Conservation (phyloP, 2,888 invertebrate species). For the Apamea crenata region DNA sequence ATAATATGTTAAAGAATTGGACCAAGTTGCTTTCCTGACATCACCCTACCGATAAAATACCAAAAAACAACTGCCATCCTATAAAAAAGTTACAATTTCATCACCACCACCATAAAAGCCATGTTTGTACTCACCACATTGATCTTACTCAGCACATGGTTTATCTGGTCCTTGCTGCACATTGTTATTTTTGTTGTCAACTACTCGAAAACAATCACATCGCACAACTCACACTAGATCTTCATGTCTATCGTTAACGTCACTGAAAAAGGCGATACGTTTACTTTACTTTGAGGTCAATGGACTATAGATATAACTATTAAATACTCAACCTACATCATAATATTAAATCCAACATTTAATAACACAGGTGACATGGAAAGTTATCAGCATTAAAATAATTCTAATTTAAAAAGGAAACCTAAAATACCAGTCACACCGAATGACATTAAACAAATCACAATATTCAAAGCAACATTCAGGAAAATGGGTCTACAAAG, state of each 20-base stretch:
- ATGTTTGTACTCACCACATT: conserved; percentile 91
- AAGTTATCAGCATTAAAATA: conserved; percentile 15
- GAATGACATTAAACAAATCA: conserved; percentile 26
- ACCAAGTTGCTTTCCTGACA: too few species aligned
- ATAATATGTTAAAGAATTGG: too few species aligned
- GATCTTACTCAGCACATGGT: conserved; percentile 93
- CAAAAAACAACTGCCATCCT: background rate
- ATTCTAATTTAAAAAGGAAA: conserved; percentile 18
- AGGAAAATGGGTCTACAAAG: conserved; percentile 32
- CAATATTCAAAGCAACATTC: conserved; percentile 30
- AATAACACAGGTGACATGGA: background rate
- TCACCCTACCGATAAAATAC: too few species aligned
- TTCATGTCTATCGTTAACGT: conserved; percentile 64
- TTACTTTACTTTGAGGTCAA: conserved; percentile 71
- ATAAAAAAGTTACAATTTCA: background rate
- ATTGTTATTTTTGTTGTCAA: conserved; percentile 76
- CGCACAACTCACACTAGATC: conserved; percentile 71
- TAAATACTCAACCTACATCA: background rate
- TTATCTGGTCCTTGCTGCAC: conserved; percentile 93
- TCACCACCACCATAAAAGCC: background rate
- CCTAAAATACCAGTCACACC: conserved; percentile 22
- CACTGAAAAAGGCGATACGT: conserved; percentile 50
- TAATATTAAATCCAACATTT: background rate
- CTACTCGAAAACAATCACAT: conserved; percentile 78
- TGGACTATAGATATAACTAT: conserved; percentile 21